phyloP scores from a whole-genome alignment of 2,888 invertebrate species.

The Phengaris alcon region DNA sequence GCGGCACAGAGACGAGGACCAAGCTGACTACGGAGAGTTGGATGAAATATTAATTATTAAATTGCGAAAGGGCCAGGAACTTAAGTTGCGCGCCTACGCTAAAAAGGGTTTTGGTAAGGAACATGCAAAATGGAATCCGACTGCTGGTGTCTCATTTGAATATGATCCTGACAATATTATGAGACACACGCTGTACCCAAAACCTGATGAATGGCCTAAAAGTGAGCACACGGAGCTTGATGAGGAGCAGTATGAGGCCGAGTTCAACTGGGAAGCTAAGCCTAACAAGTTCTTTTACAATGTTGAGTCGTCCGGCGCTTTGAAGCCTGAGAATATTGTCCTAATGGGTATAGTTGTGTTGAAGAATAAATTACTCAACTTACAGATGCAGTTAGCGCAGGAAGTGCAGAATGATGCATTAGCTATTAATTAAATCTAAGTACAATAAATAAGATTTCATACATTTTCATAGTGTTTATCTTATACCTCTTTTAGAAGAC shows the following conservation, averaged over 20 bases:
- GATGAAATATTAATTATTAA: slow-evolving; percentile 91
- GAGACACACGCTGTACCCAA: slow-evolving; percentile 96
- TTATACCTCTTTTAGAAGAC: neutral
- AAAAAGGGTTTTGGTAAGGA: slow-evolving; percentile 99
- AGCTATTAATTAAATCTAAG: slow-evolving; percentile 78
- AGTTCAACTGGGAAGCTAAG: slow-evolving; percentile 95
- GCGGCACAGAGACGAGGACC: slow-evolving; percentile 93
- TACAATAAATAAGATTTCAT: slow-evolving; percentile 13
- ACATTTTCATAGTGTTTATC: neutral
- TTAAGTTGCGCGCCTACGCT: slow-evolving; percentile 96
- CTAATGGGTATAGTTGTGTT: slow-evolving; percentile 95
- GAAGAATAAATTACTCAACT: slow-evolving; percentile 96
- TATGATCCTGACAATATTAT: slow-evolving; percentile 99
- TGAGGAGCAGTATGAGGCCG: slow-evolving; percentile 95
- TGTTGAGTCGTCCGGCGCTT: slow-evolving; percentile 96
- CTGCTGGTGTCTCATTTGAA: slow-evolving; percentile 98
- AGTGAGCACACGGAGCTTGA: slow-evolving; percentile 97
- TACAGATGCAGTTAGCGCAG: slow-evolving; percentile 94
- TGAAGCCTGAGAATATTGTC: slow-evolving; percentile 98
- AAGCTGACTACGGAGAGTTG: slow-evolving; percentile 94
- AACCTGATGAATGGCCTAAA: slow-evolving; percentile 99
- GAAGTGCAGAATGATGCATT: slow-evolving; percentile 91
- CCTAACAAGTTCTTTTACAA: slow-evolving; percentile 98
- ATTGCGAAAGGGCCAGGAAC: slow-evolving; percentile 90
- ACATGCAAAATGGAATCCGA: slow-evolving; percentile 99